A percentile compares a stretch with the other conserved stretches of the same genome.
Conservation (phyloP, 2,888 invertebrate genomes). For the Bimastos eiseni region DNA sequence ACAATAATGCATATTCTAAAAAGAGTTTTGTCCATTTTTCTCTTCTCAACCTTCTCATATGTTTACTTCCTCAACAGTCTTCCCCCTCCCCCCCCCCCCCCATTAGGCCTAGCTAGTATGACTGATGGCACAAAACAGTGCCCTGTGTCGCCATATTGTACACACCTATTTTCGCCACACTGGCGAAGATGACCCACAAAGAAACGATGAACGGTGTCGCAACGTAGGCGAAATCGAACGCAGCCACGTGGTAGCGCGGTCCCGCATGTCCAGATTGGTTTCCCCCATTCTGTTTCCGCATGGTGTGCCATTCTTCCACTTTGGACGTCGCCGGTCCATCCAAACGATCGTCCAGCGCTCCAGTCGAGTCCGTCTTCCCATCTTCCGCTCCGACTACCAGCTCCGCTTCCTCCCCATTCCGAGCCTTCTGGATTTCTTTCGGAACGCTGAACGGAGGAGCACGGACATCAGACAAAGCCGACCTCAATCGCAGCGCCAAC, state of each 20-base stretch:
- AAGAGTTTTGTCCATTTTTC: background rate
- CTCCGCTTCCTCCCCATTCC: background rate
- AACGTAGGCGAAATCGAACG: slow-evolving; percentile 83
- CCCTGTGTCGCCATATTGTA: background rate
- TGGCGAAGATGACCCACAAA: slow-evolving; percentile 92
- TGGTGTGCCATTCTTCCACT: background rate
- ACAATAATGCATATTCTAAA: background rate
- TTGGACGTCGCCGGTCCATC: background rate
- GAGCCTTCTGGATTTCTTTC: background rate
- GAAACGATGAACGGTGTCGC: slow-evolving; percentile 86
- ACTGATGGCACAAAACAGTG: background rate
- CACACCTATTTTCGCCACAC: slow-evolving; percentile 90
- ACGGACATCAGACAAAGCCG: slow-evolving; percentile 14
- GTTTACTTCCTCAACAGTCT: background rate
- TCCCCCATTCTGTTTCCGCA: background rate
- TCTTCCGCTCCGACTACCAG: background rate
- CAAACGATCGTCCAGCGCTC: background rate
- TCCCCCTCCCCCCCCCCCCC: background rate
- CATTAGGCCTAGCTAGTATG: background rate
- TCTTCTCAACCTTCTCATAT: background rate
- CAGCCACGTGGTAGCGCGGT: slow-evolving; percentile 74
- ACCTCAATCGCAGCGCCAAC: slow-evolving; percentile 5
- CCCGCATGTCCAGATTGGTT: background rate
- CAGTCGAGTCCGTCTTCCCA: background rate
- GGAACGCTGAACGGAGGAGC: background rate